A percentile compares a stretch with the other conserved stretches of the same genome.
phyloP scores from a whole-genome alignment of 2,797 vertebrate genomes.

The Aldrovandia affinis region DNA sequence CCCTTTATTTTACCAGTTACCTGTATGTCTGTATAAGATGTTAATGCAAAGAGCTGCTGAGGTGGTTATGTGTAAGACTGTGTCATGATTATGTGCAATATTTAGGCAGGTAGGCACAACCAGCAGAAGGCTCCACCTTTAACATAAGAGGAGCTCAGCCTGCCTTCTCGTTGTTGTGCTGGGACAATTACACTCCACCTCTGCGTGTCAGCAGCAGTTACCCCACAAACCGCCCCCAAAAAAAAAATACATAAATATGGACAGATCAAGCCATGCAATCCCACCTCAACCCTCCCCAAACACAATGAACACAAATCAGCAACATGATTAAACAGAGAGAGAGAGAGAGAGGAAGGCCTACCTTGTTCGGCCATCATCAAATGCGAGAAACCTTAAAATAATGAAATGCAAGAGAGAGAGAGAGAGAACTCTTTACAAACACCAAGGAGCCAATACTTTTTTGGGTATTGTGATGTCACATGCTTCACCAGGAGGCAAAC shows the following conservation, averaged over 20 bases:
- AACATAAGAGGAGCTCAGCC: background rate
- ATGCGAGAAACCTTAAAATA: conserved; percentile 89
- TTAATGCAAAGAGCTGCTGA: background rate
- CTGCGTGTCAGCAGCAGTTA: conserved; percentile 53
- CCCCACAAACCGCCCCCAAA: background rate
- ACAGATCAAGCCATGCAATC: conserved; percentile 10
- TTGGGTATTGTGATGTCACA: conserved; percentile 75
- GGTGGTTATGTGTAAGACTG: background rate
- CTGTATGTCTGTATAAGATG: background rate
- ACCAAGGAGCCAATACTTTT: conserved; percentile 63
- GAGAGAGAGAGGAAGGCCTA: conserved; percentile 71
- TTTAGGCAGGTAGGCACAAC: background rate
- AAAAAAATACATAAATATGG: conserved; percentile 29
- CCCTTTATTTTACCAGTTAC: no score
- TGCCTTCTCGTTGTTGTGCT: conserved; percentile 14
- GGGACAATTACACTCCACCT: conserved; percentile 52
- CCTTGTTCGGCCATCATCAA: conserved; percentile 98
- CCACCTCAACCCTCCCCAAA: conserved; percentile 1
- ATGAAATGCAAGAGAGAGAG: conserved; percentile 64
- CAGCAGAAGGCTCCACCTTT: background rate
- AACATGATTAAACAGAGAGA: conserved; percentile 34
- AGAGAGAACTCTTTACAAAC: conserved; percentile 66
- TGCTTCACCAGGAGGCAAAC: conserved; percentile 74
- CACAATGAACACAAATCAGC: conserved; percentile 51
- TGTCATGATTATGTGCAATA: background rate